Evolutionary conservation across 2,888 invertebrate genomes (phyloP), one percentile per base, ranked within the genome.

Genomic region (Malthinus flaveolus): DNA sequence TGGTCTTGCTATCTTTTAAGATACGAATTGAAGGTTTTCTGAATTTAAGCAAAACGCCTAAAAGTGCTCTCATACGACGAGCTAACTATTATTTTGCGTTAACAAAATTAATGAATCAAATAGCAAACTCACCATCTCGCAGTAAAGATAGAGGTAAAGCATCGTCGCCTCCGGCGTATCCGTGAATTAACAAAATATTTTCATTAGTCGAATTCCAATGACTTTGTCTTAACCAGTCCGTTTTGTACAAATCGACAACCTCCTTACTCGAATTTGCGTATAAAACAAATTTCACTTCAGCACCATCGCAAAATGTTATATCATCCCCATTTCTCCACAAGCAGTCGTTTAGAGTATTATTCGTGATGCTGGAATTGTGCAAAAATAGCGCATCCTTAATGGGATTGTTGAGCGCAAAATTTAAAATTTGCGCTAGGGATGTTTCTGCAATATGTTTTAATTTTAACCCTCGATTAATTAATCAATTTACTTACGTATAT

Each of bases 91-190:
- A n/a, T n/a, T 13, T 42, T 9, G 7, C 12, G 44, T n/a, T n/a
- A n/a, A n/a, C n/a, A n/a, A 8, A 9, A 32, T 32, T 10, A 32
- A 36, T n/a, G 11, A 39, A 56, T 7, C 10, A 12, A 45, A 10
- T n/a, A 37, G 9, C 9, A n/a, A 4, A 36, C 75, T 76, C 72
- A 88, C 89, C 88, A 74, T 91, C 90, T 69, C 89, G 82, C 0
- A 91, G 80, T 1, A 91, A 89, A 3, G 83, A 81, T 69, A 89
- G 88, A 0, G 91, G 91, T 37, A 90, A 74, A 0, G 85, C 84
- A 66, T 89, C 87, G 67, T 89, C 89, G 0, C 89, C 88, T 0
- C 91, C 90, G 0, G 90, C 90, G 73, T 91, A 91, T 1, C 91
- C 91, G 69, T 91, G 91, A 23, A 91, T 79, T 13, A 91, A 75